Percentiles rank a stretch among this genome's conserved stretches.
phyloP scores from a whole-genome alignment of 1,140 invertebrate species.

The Mesaphorura yosii region DNA sequence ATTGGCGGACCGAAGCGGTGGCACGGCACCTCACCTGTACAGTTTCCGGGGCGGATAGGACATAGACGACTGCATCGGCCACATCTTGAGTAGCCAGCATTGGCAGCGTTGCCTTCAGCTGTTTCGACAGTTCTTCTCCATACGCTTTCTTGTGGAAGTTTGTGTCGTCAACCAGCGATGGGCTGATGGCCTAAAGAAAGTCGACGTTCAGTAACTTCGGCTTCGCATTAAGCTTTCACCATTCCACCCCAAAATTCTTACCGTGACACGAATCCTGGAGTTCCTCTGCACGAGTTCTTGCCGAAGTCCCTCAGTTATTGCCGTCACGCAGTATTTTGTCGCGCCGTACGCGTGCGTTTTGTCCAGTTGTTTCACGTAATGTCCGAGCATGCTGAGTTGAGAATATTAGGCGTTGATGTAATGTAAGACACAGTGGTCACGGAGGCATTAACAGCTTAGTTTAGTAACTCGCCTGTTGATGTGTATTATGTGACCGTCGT shows the following conservation, averaged over 20 bases:
- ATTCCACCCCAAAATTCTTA: constrained; percentile 12
- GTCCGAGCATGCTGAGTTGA: constrained; percentile 28
- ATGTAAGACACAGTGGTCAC: too few relatives aligned
- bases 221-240: too few relatives aligned
- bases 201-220: constrained; percentile 28
- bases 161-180: constrained; percentile 46
- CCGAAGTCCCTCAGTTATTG: constrained; percentile 38
- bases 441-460: too few relatives aligned
- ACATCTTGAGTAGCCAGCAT: constrained; percentile 41
- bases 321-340: constrained; percentile 39
- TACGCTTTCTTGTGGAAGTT: constrained; percentile 36
- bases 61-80: constrained; percentile 44
- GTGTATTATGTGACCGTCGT: constrained; percentile 54
- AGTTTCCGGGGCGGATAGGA: constrained; percentile 45
- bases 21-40: too few relatives aligned
- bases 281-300: constrained; percentile 36
- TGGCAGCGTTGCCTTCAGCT: background rate
- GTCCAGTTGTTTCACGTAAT: constrained; percentile 22
- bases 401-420: too few relatives aligned
- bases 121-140: constrained; percentile 18
- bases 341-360: constrained; percentile 36
- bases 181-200: constrained; percentile 44
- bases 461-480: constrained; percentile 44
- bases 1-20: too few relatives aligned
- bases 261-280: constrained; percentile 37